phyloP scores from a whole-genome alignment of 2,113 vertebrate genomes.

The Monopterus albus region DNA sequence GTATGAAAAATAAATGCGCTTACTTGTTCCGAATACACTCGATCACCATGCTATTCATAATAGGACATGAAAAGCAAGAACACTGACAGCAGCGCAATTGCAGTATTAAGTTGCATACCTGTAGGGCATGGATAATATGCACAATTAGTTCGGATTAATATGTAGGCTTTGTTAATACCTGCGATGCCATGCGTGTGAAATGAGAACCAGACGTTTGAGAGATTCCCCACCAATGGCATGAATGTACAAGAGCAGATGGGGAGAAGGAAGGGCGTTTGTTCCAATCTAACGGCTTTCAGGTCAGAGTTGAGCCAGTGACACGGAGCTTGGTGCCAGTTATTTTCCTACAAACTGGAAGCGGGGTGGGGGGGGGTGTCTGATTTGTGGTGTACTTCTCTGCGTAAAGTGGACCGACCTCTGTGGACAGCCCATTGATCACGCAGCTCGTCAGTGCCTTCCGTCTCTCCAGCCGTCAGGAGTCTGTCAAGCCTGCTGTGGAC shows the following conservation, averaged over 20 bases:
- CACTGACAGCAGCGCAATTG: not conserved
- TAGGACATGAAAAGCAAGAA: not conserved
- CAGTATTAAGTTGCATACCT: not conserved
- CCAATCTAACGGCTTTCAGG: constrained; percentile 3
- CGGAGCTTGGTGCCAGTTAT: not conserved
- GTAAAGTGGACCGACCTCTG: constrained; percentile 6
- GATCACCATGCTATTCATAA: not conserved
- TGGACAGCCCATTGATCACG: constrained; percentile 52
- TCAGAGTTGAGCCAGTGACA: constrained; percentile 22
- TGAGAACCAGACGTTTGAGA: not conserved
- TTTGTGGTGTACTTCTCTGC: constrained; percentile 5
- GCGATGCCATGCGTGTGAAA: constrained; percentile 1
- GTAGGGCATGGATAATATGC: constrained; percentile 1
- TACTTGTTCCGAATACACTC: constrained; percentile 1
- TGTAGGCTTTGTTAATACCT: constrained; percentile 16
- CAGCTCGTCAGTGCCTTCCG: constrained; percentile 32
- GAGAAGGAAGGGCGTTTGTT: constrained; percentile 7
- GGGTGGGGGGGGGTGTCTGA: too few relatives aligned
- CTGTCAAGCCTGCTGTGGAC: too few relatives aligned
- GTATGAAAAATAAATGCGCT: constrained; percentile 43
- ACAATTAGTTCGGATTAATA: not conserved
- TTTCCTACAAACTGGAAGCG: not conserved
- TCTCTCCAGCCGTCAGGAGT: too few relatives aligned
- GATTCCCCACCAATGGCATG: not conserved
- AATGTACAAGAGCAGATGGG: constrained; percentile 13